phyloP scores from a whole-genome alignment of 2,797 vertebrate genomes.

The Chrosomus eos region DNA sequence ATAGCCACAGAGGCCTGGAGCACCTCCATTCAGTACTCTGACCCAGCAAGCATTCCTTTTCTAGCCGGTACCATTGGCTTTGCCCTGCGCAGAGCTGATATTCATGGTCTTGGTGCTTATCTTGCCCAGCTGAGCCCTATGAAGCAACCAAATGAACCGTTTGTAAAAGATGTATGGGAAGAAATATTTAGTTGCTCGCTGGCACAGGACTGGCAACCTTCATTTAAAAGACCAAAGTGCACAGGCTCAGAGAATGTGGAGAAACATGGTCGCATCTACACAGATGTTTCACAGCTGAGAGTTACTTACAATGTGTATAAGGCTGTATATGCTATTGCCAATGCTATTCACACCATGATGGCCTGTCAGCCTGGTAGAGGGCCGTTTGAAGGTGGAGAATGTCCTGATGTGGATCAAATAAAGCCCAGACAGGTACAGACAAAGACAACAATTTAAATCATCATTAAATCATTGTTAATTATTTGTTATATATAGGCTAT shows the following conservation, averaged over 20 bases:
- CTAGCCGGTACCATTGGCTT: constrained; percentile 67
- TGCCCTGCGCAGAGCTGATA: constrained; percentile 60
- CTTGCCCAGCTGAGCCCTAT: constrained; percentile 56
- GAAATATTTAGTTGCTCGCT: constrained; percentile 64
- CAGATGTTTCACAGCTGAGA: constrained; percentile 64
- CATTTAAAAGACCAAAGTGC: constrained; percentile 50
- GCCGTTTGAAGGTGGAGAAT: constrained; percentile 57
- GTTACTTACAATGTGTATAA: constrained; percentile 69
- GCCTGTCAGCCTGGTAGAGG: constrained; percentile 61
- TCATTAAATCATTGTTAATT: not conserved
- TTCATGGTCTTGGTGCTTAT: constrained; percentile 62
- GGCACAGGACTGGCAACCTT: constrained; percentile 11
- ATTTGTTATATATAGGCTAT: not conserved
- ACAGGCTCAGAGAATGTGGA: constrained; percentile 63
- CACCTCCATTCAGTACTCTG: constrained; percentile 54
- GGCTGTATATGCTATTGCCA: constrained; percentile 66
- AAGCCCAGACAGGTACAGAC: constrained; percentile 58
- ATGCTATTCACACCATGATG: constrained; percentile 67
- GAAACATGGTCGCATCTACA: constrained; percentile 51
- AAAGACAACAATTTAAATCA: too few relatives aligned
- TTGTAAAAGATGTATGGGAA: constrained; percentile 67
- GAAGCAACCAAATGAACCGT: constrained; percentile 54
- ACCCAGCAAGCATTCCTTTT: constrained; percentile 47
- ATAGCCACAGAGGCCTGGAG: constrained; percentile 69
- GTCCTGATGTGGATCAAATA: constrained; percentile 58